Evolutionary conservation across 2,797 vertebrate genomes (phyloP).

Genomic region (Poeciliopsis infans): DNA sequence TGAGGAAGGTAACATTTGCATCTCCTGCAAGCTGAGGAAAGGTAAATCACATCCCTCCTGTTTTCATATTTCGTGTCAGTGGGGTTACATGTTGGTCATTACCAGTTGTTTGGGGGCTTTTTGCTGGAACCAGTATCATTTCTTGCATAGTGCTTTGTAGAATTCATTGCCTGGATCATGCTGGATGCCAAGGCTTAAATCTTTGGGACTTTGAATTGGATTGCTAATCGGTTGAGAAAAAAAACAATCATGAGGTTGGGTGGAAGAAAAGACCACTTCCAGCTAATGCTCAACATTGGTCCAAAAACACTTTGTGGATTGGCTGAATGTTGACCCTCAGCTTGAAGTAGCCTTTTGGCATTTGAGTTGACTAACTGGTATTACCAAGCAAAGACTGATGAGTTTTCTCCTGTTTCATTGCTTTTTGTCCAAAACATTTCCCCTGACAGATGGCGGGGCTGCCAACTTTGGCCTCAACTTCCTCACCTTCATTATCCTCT

Average conservation of each 20-base stretch:
- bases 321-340: slow-evolving; percentile 74
- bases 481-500: slow-evolving; percentile 99
- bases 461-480: slow-evolving; percentile 99
- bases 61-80: slow-evolving; percentile 76
- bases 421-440: slow-evolving; percentile 62
- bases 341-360: slow-evolving; percentile 74
- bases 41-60: slow-evolving; percentile 82
- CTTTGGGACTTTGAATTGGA: slow-evolving; percentile 72
- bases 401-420: slow-evolving; percentile 64
- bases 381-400: slow-evolving; percentile 50
- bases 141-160: slow-evolving; percentile 80
- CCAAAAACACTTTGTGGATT: slow-evolving; percentile 54
- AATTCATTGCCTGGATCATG: slow-evolving; percentile 83
- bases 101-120: slow-evolving; percentile 65
- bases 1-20: slow-evolving; percentile 80
- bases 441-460: slow-evolving; percentile 91
- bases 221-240: slow-evolving; percentile 66
- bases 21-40: slow-evolving; percentile 78
- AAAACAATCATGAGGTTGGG: slow-evolving; percentile 70
- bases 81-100: slow-evolving; percentile 72
- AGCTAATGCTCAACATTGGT: slow-evolving; percentile 74
- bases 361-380: slow-evolving; percentile 54
- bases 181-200: slow-evolving; percentile 80
- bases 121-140: slow-evolving; percentile 69
- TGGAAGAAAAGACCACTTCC: slow-evolving; percentile 74